phyloP scores from a whole-genome alignment of 2,113 vertebrate species.

The Hippocampus abdominalis region DNA sequence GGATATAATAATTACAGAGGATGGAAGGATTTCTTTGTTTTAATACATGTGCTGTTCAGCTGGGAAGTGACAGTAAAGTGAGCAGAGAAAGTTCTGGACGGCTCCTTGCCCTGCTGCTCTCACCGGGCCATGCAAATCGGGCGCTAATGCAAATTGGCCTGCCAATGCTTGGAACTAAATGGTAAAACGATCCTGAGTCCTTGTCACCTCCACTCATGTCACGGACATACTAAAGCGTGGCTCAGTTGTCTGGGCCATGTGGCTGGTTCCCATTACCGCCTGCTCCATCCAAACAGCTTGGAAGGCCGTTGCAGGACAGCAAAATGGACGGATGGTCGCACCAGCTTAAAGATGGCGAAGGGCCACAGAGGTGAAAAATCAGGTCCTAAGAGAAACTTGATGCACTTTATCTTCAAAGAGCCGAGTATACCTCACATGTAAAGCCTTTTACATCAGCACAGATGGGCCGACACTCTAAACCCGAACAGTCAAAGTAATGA shows the following conservation, averaged over 20 bases:
- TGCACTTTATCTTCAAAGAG: neutral
- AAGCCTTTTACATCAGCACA: too few relatives aligned
- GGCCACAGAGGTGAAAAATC: neutral
- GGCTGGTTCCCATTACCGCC: conserved; percentile 69
- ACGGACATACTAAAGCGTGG: conserved; percentile 58
- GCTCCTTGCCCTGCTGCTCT: conserved; percentile 35
- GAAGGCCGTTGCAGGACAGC: conserved; percentile 32
- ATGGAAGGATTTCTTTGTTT: neutral
- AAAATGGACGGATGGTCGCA: neutral
- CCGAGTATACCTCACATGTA: neutral
- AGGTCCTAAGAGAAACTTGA: neutral
- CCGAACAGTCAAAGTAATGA: too few relatives aligned
- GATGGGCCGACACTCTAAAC: too few relatives aligned
- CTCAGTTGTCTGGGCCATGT: conserved; percentile 43
- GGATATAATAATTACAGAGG: neutral
- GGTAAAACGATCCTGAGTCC: conserved; percentile 72
- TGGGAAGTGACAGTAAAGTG: conserved; percentile 41
- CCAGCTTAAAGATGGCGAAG: neutral
- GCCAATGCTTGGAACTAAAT: conserved; percentile 61
- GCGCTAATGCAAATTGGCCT: conserved; percentile 66
- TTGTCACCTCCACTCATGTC: conserved; percentile 74
- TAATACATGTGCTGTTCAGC: neutral
- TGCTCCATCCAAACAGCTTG: conserved; percentile 51
- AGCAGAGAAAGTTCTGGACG: conserved; percentile 42
- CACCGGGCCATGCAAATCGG: conserved; percentile 46